Conservation (phyloP, 2,888 invertebrate species). For the Drosophila algonquin region DNA sequence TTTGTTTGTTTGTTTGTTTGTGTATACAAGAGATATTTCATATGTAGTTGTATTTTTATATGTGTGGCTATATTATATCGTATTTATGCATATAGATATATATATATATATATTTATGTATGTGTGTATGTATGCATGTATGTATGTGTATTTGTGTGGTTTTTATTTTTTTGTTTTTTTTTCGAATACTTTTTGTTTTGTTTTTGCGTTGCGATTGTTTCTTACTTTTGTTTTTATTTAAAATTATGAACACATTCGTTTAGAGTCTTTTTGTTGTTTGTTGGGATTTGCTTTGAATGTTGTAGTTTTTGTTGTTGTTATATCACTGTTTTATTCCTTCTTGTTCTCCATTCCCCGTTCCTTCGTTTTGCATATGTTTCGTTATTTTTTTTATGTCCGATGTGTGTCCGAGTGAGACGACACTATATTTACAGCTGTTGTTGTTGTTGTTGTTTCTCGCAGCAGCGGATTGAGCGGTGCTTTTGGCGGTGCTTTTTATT, state of each 20-base stretch:
- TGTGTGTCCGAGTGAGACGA: constrained; percentile 9
- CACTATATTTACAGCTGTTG: constrained; percentile 6
- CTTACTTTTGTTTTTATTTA: constrained; percentile 52
- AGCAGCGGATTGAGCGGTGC: neutral
- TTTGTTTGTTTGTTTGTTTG: constrained; percentile 1
- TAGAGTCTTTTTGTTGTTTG: constrained; percentile 65
- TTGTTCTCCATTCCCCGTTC: neutral
- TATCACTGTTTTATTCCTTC: constrained; percentile 5
- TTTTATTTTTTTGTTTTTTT: constrained; percentile 2
- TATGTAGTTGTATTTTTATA: constrained; percentile 17
- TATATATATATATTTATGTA: constrained; percentile 19
- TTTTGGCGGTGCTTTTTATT: constrained; percentile 51
- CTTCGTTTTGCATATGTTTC: constrained; percentile 25
- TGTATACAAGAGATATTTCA: constrained; percentile 36
- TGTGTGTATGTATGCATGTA: constrained; percentile 10
- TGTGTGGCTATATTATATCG: constrained; percentile 12
- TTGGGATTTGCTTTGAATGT: constrained; percentile 43
- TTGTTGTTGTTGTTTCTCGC: constrained; percentile 12
- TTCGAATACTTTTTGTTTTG: constrained; percentile 29
- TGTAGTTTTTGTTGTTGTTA: constrained; percentile 14
- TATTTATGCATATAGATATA: constrained; percentile 18
- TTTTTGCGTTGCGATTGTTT: constrained; percentile 19
- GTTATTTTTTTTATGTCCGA: neutral
- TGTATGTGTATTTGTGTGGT: constrained; percentile 16
- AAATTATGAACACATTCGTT: constrained; percentile 74